These are phyloP conservation scores for Microctenopoma stevenorrisi DNA, from an alignment of 2,797 vertebrate genomes.

Conservation along the genomic window DNA sequence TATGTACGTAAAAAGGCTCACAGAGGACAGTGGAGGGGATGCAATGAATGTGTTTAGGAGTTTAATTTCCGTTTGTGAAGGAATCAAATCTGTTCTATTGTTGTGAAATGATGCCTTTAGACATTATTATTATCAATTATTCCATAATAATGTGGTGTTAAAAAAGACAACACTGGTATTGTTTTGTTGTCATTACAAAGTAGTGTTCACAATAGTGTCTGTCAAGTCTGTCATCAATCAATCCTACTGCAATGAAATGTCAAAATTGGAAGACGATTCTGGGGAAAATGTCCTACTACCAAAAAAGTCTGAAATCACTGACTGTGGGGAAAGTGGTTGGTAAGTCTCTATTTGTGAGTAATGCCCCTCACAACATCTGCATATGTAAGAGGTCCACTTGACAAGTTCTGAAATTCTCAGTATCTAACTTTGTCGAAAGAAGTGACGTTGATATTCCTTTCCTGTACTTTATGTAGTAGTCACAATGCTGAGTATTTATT, in stretches of 20 bases:
- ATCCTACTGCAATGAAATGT: constrained; percentile 7
- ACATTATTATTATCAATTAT: background rate
- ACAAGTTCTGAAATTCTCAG: constrained; percentile 1
- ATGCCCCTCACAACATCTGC: constrained; percentile 33
- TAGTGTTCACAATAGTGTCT: constrained; percentile 3
- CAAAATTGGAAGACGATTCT: constrained; percentile 42
- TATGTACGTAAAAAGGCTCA: too few relatives aligned
- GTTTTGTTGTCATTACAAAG: background rate
- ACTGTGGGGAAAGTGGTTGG: constrained; percentile 37
- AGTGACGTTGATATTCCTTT: constrained; percentile 4
- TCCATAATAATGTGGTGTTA: constrained; percentile 19
- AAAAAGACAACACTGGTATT: constrained; percentile 12
- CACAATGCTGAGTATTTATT: background rate
- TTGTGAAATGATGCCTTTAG: constrained; percentile 6
- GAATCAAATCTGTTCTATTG: constrained; percentile 2
- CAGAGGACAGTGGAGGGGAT: too few relatives aligned
- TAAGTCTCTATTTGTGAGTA: background rate
- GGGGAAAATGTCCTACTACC: constrained; percentile 28
- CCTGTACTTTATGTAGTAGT: constrained; percentile 13
- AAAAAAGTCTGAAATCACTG: constrained; percentile 39
- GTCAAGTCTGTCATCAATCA: constrained; percentile 26
- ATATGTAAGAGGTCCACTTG: constrained; percentile 16
- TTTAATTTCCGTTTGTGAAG: background rate
- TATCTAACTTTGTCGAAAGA: constrained; percentile 24
- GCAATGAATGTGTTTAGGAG: too few relatives aligned